Percentiles rank a stretch among this genome's conserved stretches.
phyloP scores from a whole-genome alignment of 2,113 vertebrate genomes.

The Anhinga rufa region DNA sequence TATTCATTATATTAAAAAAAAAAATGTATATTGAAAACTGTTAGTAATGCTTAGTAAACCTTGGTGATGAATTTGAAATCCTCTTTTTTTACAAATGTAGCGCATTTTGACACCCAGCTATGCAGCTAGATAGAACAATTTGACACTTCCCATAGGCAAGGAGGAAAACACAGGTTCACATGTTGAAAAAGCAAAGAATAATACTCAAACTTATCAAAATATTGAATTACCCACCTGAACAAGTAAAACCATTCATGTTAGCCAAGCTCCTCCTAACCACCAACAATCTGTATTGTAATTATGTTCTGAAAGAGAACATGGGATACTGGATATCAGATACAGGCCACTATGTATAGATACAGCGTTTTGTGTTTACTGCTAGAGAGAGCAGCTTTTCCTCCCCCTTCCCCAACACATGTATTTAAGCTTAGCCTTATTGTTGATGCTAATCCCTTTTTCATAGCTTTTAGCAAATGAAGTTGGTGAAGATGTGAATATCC shows the following conservation, averaged over 20 bases:
- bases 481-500: constrained; percentile 86
- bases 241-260: neutral
- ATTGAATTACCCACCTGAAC: neutral
- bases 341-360: neutral
- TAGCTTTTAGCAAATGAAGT: constrained; percentile 87
- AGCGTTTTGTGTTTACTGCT: neutral
- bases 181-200: neutral
- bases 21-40: neutral
- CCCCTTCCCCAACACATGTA: neutral
- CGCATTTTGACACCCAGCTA: neutral
- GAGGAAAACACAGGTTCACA: neutral
- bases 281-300: neutral
- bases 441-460: neutral
- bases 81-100: neutral
- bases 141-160: neutral
- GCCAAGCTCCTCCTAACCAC: constrained; percentile 23
- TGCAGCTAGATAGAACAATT: neutral
- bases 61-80: neutral
- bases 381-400: neutral
- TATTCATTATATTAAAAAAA: neutral
- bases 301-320: neutral
- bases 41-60: neutral
- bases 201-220: neutral
- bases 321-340: neutral
- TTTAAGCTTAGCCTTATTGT: neutral